phyloP scores from a whole-genome alignment of 2,888 invertebrate species.

The Boloria selene region DNA sequence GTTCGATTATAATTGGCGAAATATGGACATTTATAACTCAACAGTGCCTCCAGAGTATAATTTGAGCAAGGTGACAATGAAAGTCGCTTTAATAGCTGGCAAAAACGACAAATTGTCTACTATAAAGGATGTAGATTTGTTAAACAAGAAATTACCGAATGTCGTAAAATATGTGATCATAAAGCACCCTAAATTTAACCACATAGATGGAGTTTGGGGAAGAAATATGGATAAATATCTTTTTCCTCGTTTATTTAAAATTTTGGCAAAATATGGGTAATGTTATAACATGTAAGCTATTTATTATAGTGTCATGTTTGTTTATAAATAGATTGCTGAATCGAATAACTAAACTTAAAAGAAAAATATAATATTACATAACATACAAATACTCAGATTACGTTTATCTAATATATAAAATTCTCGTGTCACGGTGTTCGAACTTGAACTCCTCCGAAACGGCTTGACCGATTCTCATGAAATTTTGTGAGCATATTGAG shows the following conservation, averaged over 20 bases:
- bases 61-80: constrained; percentile 48
- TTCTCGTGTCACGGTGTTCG: too few species aligned
- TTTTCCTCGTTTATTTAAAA: constrained; percentile 47
- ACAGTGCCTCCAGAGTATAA: constrained; percentile 46
- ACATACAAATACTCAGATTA: too few species aligned
- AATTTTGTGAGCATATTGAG: too few species aligned
- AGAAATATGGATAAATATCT: constrained; percentile 49
- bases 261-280: constrained; percentile 39
- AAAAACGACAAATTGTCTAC: constrained; percentile 77
- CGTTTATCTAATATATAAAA: too few species aligned
- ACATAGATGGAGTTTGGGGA: constrained; percentile 52
- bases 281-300: neutral
- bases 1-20: constrained; percentile 45
- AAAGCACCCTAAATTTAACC: constrained; percentile 47
- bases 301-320: neutral
- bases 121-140: constrained; percentile 44
- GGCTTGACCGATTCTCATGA: too few species aligned
- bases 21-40: constrained; percentile 42
- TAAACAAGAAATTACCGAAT: constrained; percentile 47
- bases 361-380: too few species aligned
- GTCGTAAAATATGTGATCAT: constrained; percentile 47
- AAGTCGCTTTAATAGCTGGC: constrained; percentile 66
- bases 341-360: too few species aligned
- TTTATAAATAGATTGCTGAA: too few species aligned
- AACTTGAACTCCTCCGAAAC: too few species aligned